These are phyloP conservation scores for Crotalus helleri DNA, from an alignment of 2,113 vertebrate species.

Conservation along the genomic window DNA sequence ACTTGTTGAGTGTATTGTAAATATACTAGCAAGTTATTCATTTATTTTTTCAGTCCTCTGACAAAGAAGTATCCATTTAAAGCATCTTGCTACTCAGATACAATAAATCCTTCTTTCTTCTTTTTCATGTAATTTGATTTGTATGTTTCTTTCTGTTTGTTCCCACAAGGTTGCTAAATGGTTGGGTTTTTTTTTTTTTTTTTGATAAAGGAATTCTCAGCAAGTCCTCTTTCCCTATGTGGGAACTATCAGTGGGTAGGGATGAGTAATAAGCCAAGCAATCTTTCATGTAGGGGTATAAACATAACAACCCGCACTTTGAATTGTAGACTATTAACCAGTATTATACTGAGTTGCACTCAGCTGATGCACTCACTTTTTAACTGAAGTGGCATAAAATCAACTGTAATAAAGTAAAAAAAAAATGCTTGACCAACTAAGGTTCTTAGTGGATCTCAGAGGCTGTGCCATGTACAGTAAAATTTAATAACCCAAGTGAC, in stretches of 20 bases:
- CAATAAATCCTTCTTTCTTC: not conserved
- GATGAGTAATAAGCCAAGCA: not conserved
- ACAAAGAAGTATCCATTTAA: not conserved
- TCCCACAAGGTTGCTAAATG: not conserved
- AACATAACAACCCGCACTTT: not conserved
- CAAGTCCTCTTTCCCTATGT: not conserved
- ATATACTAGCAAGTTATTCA: not conserved
- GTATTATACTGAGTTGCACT: not conserved
- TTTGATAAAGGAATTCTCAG: not conserved
- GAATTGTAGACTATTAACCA: not conserved
- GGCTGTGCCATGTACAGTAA: too few relatives aligned
- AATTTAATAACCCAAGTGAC: not conserved
- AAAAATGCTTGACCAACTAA: not conserved
- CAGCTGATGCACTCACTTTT: not conserved
- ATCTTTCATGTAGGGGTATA: not conserved
- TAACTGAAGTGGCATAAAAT: not conserved
- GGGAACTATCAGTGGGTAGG: not conserved
- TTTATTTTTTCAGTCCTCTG: not conserved
- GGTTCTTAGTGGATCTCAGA: not conserved
- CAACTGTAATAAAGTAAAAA: not conserved
- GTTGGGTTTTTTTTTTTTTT: not conserved
- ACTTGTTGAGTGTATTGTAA: not conserved
- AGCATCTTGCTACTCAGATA: not conserved
- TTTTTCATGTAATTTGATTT: not conserved
- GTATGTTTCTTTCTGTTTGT: not conserved